Base-by-base conservation (phyloP, 1,140 invertebrate species). In the Megathymus violae region DNA sequence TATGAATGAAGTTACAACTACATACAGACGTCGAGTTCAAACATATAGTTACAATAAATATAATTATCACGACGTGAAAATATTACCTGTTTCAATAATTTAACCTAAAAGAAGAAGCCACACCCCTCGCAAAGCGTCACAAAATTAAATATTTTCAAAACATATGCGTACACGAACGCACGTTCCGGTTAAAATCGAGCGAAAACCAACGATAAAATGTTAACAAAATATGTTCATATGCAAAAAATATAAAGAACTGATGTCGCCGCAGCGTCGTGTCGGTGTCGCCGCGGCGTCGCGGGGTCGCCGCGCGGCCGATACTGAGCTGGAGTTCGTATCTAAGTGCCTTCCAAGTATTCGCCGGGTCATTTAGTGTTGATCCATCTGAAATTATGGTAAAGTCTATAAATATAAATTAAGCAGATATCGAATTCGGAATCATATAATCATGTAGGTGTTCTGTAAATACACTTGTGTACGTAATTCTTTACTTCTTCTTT, bases 221-320 rank as follows among this genome's bases (percentile, higher is more conserved):
- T 85, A 86, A 86, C 82, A 86, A 86, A 88, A 84, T 82, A 85
- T 80, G 74, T 87, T 78, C 52, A 69, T 79, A 81, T 81, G 76
- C 71, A 78, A 78, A 78, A 75, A 80, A 80, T 76, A 80, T 69
- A 77, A 60, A 70, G 69, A 69, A 75, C 9, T 31, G 27, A 31
- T 71, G 15, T 48, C 56, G 54, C 47, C 64, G 66, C 61, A 46
- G 52, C 27, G 27, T 31, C 27, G 27, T 31, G 31, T 56, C 63
- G 62, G 14, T 66, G 60, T 40, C 56, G 54, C 36, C 41, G 50
- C 38, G 66, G 46, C 46, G 31, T 43, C 46, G 58, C 44, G 27
- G 27, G 4, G 27, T 31, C 27, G 27, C 43, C 25, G 51, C 54
- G 40, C 16, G 52, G 51, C 56, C 62, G 70, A 77, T 70, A 75